Evolutionary conservation across 64 coral and sea anemone genomes (phyloP).

Genomic region (Actinia tenebrosa): DNA sequence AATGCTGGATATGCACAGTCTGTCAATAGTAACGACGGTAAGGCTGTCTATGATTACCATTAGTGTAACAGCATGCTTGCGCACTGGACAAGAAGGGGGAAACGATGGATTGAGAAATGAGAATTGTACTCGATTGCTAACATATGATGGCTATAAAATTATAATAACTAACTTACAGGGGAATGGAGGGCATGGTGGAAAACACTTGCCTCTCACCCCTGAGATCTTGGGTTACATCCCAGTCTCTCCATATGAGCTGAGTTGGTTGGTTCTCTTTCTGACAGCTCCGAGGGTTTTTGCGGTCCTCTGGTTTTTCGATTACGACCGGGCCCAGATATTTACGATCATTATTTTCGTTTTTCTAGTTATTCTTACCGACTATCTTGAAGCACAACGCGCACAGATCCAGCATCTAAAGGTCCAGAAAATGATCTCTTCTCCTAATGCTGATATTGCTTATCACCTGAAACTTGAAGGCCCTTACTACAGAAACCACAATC

Average conservation of each 20-base stretch:
- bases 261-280: no score
- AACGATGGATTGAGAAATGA: neutral
- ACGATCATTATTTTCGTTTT: neutral
- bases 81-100: neutral
- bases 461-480: slow-evolving; percentile 52
- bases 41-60: neutral
- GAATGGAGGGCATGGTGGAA: neutral
- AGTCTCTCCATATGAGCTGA: no score
- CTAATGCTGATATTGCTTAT: slow-evolving; percentile 57
- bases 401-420: slow-evolving; percentile 38
- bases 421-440: slow-evolving; percentile 24
- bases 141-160: no score
- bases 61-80: neutral
- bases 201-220: no score
- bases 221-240: no score
- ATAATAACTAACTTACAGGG: neutral
- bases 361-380: slow-evolving; percentile 42
- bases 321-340: no score
- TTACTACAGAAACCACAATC: slow-evolving; percentile 16
- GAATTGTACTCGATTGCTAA: no score
- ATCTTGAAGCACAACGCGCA: slow-evolving; percentile 58
- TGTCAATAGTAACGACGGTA: neutral
- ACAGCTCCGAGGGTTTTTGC: no score
- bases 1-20: neutral
- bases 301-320: no score